Base-by-base conservation (phyloP, 1,140 invertebrate species). In the Neelides sp. region DNA sequence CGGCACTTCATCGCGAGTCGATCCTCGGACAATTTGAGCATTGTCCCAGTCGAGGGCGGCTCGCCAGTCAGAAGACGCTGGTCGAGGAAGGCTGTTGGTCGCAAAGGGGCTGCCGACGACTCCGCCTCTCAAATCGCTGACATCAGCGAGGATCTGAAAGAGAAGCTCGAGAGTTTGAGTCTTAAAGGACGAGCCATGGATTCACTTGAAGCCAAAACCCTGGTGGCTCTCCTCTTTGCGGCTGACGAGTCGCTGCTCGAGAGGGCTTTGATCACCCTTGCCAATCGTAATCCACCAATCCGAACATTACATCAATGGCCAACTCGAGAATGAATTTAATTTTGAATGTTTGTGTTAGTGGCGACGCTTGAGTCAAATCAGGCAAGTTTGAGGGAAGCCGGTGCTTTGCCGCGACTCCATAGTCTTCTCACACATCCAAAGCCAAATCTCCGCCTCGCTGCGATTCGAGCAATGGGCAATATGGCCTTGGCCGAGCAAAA, bases 301-400 rank as follows among this genome's bases (percentile, higher is more conserved):
- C n/a, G n/a, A n/a, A n/a, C n/a, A n/a, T n/a, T n/a, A n/a, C n/a
- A n/a, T n/a, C n/a, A n/a, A n/a, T n/a, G n/a, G n/a, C n/a, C n/a
- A n/a, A n/a, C n/a, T n/a, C n/a, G n/a, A n/a, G n/a, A n/a, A n/a
- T n/a, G n/a, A n/a, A n/a, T n/a, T n/a, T n/a, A n/a, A n/a, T n/a
- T n/a, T n/a, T n/a, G n/a, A n/a, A n/a, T n/a, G n/a, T n/a, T n/a
- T n/a, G n/a, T n/a, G n/a, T n/a, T n/a, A n/a, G n/a, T 60, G 37
- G 58, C 54, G 32, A 66, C 64, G 4, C 43, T 60, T 26, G 58
- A 57, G 41, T 28, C 43, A 27, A 60, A 60, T 40, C 64, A 77
- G 72, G 69, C 76, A 61, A 67, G 67, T 44, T 63, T 77, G 20
- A 62, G 74, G 48, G 73, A 75, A 64, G 69, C 70, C 51, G 74